Evolutionary conservation across 2,888 invertebrate species (phyloP), one percentile per base, ranked within the genome.

Genomic region (Caenorhabditis uteleia): DNA sequence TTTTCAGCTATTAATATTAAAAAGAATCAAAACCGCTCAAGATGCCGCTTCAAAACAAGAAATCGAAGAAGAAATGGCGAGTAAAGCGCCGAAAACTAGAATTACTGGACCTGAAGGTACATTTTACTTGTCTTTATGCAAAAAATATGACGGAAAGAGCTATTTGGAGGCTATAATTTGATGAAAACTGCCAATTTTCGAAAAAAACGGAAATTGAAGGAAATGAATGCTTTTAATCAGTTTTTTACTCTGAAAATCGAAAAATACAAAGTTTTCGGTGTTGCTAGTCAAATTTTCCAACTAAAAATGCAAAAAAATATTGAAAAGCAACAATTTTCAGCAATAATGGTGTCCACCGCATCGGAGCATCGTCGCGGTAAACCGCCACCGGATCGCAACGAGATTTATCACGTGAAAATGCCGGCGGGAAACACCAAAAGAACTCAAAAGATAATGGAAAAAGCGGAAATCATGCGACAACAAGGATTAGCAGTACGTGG

Each of bases 321-420:
- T 2, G 29, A 34, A 34, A 34, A 34, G 5, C 5, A 12, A 12
- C 8, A n/a, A 5, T 14, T 14, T 34, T 34, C 34, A 34, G 34
- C 5, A n/a, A 34, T 5, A n/a, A 21, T 21, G 12, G 12, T 23
- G 43, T 27, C 21, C 26, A 25, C 7, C 21, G 25, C 27, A 23
- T 49, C 42, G 33, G 31, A 31, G 12, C n/a, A 8, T 27, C 26
- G 72, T 26, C 62, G 62, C 42, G 72, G 72, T 8, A 64, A 67
- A 20, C 69, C 69, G 23, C 69, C 72, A 34, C 70, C 67, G 18
- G 65, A 72, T 38, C 25, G 78, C n/a, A 58, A 78, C 38, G 80
- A 80, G 53, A 77, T 78, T 26, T 79, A 80, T 53, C 77, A 78
- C 50, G 66, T 80, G 40, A 74, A 72, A 54, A 77, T 80, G 77